Conservation (phyloP, 30 jellyfish, hydroid and myxozoan species). For the Sanderia malayensis region DNA sequence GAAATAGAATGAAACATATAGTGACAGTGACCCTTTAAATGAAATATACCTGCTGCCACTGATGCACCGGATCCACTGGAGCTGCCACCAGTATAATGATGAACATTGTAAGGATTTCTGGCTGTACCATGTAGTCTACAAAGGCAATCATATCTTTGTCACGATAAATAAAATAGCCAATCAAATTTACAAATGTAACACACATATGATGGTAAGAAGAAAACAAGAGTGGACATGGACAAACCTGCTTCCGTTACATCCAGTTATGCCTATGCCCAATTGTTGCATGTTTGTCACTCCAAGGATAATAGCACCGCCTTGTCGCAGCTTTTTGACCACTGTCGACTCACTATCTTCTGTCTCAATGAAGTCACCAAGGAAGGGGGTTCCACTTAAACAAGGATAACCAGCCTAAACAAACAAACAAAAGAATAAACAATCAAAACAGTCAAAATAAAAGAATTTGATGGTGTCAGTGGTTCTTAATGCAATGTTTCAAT, state of each 20-base stretch:
- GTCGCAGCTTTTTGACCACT: slow-evolving; percentile 66
- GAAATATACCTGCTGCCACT: slow-evolving; percentile 95
- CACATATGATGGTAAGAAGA: too few relatives aligned
- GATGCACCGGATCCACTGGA: slow-evolving; percentile 98
- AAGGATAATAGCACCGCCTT: slow-evolving; percentile 94
- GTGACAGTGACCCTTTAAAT: too few relatives aligned
- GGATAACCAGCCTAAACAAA: slow-evolving; percentile 92
- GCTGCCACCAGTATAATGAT: slow-evolving; percentile 92
- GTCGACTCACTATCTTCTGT: slow-evolving; percentile 77
- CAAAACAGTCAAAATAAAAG: neutral
- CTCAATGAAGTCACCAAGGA: slow-evolving; percentile 43
- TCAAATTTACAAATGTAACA: too few relatives aligned
- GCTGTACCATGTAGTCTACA: slow-evolving; percentile 88
- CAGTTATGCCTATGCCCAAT: slow-evolving; percentile 91
- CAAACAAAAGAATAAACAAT: neutral
- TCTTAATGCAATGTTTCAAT: neutral
- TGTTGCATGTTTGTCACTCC: slow-evolving; percentile 97
- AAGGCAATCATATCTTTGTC: too few relatives aligned
- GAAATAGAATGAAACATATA: too few relatives aligned
- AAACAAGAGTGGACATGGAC: too few relatives aligned
- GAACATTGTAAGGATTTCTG: slow-evolving; percentile 90
- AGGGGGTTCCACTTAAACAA: slow-evolving; percentile 72
- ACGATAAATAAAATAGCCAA: too few relatives aligned
- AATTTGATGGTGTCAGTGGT: neutral
- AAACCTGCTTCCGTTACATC: slow-evolving; percentile 92